Conservation (phyloP, 2,888 invertebrate genomes). For the Machimus atricapillus region DNA sequence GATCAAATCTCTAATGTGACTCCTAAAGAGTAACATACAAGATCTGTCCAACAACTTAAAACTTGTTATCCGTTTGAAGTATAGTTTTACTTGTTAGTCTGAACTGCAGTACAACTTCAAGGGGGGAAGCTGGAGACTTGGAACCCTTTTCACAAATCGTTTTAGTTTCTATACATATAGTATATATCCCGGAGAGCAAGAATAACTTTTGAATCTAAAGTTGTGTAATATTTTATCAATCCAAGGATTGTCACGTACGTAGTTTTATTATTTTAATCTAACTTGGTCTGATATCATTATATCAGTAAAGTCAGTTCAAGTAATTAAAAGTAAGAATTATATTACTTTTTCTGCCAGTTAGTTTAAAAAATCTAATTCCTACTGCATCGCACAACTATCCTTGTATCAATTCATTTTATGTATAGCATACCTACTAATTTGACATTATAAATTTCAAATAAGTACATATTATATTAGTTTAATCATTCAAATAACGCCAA, state of each 20-base stretch:
- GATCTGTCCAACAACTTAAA: background rate
- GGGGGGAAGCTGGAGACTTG: background rate
- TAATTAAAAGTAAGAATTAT: too few species aligned
- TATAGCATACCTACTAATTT: too few species aligned
- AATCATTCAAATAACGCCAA: too few species aligned
- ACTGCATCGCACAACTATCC: too few species aligned
- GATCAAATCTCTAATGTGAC: background rate
- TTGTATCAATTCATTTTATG: too few species aligned
- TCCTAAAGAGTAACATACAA: background rate
- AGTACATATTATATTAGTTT: too few species aligned
- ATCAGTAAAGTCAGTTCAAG: too few species aligned
- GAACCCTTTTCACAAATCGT: background rate
- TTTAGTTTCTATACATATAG: background rate
- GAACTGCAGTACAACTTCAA: background rate
- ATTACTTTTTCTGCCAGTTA: too few species aligned
- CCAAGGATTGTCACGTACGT: background rate
- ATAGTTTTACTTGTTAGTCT: background rate
- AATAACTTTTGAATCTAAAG: background rate
- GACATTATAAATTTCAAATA: too few species aligned
- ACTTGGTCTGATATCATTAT: background rate
- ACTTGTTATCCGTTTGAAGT: background rate
- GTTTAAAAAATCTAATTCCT: too few species aligned
- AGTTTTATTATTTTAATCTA: background rate
- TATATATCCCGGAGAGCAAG: background rate
- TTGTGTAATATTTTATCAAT: background rate